A percentile compares a stretch with the other conserved stretches of the same genome.
phyloP scores from a whole-genome alignment of 2,113 vertebrate genomes.

The Pelodiscus sinensis region DNA sequence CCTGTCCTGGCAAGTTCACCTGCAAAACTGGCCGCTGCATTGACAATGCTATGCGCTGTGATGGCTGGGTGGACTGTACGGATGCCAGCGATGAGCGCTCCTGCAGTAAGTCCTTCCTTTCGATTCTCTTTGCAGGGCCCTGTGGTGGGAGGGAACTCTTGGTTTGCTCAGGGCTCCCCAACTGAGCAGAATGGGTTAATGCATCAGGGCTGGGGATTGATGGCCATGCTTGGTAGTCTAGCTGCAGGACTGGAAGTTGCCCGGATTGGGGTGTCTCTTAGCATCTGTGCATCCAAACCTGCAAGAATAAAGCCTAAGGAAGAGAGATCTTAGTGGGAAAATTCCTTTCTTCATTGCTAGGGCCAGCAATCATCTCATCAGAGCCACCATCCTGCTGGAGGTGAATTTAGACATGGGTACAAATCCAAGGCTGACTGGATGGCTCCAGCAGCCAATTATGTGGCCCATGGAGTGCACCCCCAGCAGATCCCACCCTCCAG shows the following conservation, averaged over 20 bases:
- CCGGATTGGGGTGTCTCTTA: neutral
- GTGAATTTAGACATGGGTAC: neutral
- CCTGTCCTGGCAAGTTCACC: slow-evolving; percentile 86
- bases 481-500: neutral
- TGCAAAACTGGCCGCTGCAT: slow-evolving; percentile 87
- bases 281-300: neutral
- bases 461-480: neutral
- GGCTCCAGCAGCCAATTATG: neutral
- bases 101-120: slow-evolving; percentile 83
- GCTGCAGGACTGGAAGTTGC: neutral
- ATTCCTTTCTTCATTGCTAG: neutral
- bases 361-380: neutral
- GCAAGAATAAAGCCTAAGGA: neutral
- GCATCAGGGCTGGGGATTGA: no score
- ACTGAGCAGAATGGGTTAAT: neutral
- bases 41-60: slow-evolving; percentile 77
- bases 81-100: slow-evolving; percentile 87
- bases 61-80: slow-evolving; percentile 92
- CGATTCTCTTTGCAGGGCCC: neutral
- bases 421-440: neutral
- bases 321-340: neutral
- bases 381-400: neutral
- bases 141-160: fast-evolving
- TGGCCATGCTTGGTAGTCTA: neutral
- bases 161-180: neutral